A percentile compares a stretch with the other conserved stretches of the same genome.
These are phyloP conservation scores for Cynopterus brachyotis DNA, from an alignment of 2,113 vertebrate species.

Conservation along the genomic window DNA sequence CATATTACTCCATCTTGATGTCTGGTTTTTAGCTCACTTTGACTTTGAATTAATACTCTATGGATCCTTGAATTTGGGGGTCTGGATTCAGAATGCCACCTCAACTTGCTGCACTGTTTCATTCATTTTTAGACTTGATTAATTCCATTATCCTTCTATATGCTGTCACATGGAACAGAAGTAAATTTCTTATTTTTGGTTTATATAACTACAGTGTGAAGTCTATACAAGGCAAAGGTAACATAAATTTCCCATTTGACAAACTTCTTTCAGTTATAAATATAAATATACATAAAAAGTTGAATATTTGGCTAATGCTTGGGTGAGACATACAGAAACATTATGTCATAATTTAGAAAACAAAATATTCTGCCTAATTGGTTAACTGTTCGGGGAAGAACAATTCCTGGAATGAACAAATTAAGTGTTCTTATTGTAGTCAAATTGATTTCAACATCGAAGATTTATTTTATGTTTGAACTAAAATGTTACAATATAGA, in stretches of 20 bases:
- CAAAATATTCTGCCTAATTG: neutral
- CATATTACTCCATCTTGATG: neutral
- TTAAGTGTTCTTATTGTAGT: neutral
- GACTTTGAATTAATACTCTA: neutral
- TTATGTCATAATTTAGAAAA: neutral
- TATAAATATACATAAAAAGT: neutral
- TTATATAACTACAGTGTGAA: neutral
- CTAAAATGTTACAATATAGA: neutral
- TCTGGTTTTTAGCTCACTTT: neutral
- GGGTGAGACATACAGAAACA: neutral
- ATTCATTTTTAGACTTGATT: neutral
- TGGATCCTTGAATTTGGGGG: neutral
- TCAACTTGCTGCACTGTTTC: neutral
- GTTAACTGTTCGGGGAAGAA: neutral
- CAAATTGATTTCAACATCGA: neutral
- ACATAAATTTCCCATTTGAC: neutral
- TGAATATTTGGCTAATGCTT: neutral
- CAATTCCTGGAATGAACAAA: neutral
- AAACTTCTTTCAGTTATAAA: neutral
- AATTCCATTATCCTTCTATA: neutral
- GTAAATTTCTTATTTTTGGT: neutral
- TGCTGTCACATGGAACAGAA: neutral
- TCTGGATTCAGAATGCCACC: neutral
- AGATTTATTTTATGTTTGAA: neutral
- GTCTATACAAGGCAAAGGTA: neutral